These are phyloP conservation scores for Holacanthus passer DNA, from an alignment of 2,113 vertebrate species.

Conservation along the genomic window DNA sequence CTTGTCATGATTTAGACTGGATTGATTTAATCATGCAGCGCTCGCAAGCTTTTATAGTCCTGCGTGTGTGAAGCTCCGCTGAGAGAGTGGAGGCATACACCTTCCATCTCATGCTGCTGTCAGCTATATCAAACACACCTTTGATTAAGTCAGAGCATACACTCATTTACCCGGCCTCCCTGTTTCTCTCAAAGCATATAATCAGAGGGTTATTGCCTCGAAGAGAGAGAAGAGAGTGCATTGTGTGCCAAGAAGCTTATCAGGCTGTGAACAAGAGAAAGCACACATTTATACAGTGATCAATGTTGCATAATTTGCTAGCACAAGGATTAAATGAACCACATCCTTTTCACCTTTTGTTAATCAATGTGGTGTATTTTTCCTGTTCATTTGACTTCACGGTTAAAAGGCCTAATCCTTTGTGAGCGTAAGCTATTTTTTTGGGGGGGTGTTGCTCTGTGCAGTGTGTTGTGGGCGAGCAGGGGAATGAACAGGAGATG, in stretches of 20 bases:
- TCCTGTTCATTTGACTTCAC: constrained; percentile 65
- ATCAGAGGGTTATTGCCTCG: constrained; percentile 55
- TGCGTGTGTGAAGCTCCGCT: constrained; percentile 34
- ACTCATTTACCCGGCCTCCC: constrained; percentile 43
- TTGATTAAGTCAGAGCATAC: constrained; percentile 75
- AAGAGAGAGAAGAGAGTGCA: constrained; percentile 47
- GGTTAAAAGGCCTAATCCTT: constrained; percentile 38
- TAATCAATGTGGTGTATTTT: constrained; percentile 67
- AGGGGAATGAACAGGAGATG: constrained; percentile 34
- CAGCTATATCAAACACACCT: constrained; percentile 73
- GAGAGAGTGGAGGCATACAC: constrained; percentile 35
- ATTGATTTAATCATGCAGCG: constrained; percentile 72
- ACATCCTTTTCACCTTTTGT: constrained; percentile 71
- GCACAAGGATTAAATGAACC: constrained; percentile 61
- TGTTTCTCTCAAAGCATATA: constrained; percentile 58
- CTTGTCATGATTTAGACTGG: constrained; percentile 72
- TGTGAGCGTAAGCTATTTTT: constrained; percentile 37
- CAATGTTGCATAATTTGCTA: constrained; percentile 73
- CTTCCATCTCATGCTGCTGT: constrained; percentile 63
- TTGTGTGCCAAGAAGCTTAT: constrained; percentile 73
- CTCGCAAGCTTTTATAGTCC: constrained; percentile 35
- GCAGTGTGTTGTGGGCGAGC: constrained; percentile 26
- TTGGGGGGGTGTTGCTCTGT: constrained; percentile 6
- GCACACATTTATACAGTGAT: constrained; percentile 69
- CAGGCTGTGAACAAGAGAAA: constrained; percentile 64